Evolutionary conservation across 2,113 vertebrate species (phyloP), one percentile per base, ranked within the genome.

Genomic region (Tyto alba): DNA sequence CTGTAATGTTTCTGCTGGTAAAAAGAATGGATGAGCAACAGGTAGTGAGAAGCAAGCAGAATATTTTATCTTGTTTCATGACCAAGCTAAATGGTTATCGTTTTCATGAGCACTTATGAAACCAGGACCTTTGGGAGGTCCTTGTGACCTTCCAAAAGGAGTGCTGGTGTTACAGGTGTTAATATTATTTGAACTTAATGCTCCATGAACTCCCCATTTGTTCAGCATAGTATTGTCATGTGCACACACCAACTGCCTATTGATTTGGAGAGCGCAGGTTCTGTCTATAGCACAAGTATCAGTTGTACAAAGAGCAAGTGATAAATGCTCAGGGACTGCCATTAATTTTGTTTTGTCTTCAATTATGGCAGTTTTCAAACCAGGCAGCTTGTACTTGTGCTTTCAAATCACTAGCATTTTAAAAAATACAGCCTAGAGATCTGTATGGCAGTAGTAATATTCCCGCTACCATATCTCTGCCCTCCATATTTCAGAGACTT

Each of bases 151-250:
- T 56, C 12, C 26, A 7, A 40, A 23, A 60, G 27, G 25, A 38
- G 16, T 43, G 11, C 9, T 34, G 32, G 23, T 48, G 41, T 38
- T 63, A 68, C 22, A 38, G 64, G 27, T 64, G 36, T 41, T 59
- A 32, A 13, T 6, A 13, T 19, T 47, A 19, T 45, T 73, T 40
- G 36, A 72, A 23, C 13, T 56, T 55, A 21, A 10, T 17, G 30
- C 41, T 71, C 22, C 18, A 6, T 7, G 16, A 52, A 25, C 34
- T 64, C 29, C n/a, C 4, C 3, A 0, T 53, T 55, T 77, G 16
- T 62, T 71, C 43, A 56, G 14, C 7, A 1, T 5, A 1, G 25
- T 4, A 2, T 29, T 53, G 7, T 14, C 29, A 7, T 20, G 18
- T 41, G 45, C 20, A 34, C 4, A 2, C 21, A 82, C 40, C 43